Conservation (phyloP, 1,140 invertebrate species). For the Heliconius melpomene region DNA sequence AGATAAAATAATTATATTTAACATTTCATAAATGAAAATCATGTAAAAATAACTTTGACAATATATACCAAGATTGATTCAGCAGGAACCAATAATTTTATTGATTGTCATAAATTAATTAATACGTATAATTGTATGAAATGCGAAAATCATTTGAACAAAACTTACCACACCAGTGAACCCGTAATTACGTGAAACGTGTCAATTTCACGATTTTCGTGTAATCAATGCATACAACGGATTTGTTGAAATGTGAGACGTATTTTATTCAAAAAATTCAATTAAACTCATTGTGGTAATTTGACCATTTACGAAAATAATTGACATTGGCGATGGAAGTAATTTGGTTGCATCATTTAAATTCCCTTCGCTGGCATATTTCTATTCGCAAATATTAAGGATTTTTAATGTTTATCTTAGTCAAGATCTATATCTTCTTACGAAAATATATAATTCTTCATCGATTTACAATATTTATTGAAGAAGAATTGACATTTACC, state of each 20-base stretch:
- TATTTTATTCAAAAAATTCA: conserved; percentile 2
- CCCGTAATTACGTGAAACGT: conserved; percentile 23
- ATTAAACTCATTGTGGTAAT: neutral
- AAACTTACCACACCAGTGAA: conserved; percentile 30
- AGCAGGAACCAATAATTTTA: neutral
- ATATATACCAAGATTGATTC: neutral
- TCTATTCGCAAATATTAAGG: neutral
- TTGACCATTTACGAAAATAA: neutral
- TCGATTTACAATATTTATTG: neutral
- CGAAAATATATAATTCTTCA: neutral
- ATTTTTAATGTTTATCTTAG: neutral
- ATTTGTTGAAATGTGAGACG: conserved; percentile 8
- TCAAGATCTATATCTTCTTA: neutral
- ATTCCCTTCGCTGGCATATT: neutral
- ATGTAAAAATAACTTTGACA: neutral
- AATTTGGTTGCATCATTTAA: neutral
- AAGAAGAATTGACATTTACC: neutral
- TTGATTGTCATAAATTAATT: conserved; percentile 18
- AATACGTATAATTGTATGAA: conserved; percentile 17
- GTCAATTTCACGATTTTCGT: conserved; percentile 23
- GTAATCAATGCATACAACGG: conserved; percentile 16
- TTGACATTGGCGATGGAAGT: neutral
- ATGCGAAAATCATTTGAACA: conserved; percentile 26
- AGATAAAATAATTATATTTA: too few species aligned
- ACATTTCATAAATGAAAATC: neutral